phyloP scores from a whole-genome alignment of 2,797 vertebrate genomes.

The Acestrorhynchus altus region DNA sequence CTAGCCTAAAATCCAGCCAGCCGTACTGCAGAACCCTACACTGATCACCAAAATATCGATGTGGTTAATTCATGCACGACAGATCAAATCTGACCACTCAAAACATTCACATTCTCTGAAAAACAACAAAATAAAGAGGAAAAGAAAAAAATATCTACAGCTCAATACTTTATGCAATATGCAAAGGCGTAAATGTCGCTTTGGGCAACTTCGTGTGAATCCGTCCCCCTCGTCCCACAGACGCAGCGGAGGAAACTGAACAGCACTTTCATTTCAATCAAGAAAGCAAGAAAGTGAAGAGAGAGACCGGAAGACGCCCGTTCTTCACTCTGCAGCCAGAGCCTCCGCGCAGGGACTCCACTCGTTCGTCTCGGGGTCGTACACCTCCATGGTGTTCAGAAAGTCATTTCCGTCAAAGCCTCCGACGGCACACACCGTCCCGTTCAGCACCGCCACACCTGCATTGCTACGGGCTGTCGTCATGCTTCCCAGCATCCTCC shows the following conservation, averaged over 20 bases:
- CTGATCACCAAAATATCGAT: slow-evolving; percentile 56
- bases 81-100: slow-evolving; percentile 49
- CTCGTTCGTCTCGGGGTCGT: slow-evolving; percentile 85
- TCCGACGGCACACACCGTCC: slow-evolving; percentile 88
- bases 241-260: slow-evolving; percentile 75
- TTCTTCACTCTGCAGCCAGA: slow-evolving; percentile 70
- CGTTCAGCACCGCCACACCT: slow-evolving; percentile 85
- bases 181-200: slow-evolving; percentile 89
- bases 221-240: slow-evolving; percentile 48
- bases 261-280: slow-evolving; percentile 87
- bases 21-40: slow-evolving; percentile 69
- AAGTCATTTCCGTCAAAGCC: slow-evolving; percentile 98
- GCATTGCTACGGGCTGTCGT: slow-evolving; percentile 91
- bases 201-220: slow-evolving; percentile 77
- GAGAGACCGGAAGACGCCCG: neutral
- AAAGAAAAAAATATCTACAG: slow-evolving; percentile 55
- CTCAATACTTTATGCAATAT: slow-evolving; percentile 77
- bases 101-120: slow-evolving; percentile 26
- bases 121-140: slow-evolving; percentile 65
- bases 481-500: slow-evolving; percentile 95
- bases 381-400: slow-evolving; percentile 92
- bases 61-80: slow-evolving; percentile 10
- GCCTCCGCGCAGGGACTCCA: slow-evolving; percentile 90
- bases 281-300: slow-evolving; percentile 79
- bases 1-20: neutral